Base-by-base conservation (phyloP, 2,113 vertebrate species). In the Vulpes lagopus region DNA sequence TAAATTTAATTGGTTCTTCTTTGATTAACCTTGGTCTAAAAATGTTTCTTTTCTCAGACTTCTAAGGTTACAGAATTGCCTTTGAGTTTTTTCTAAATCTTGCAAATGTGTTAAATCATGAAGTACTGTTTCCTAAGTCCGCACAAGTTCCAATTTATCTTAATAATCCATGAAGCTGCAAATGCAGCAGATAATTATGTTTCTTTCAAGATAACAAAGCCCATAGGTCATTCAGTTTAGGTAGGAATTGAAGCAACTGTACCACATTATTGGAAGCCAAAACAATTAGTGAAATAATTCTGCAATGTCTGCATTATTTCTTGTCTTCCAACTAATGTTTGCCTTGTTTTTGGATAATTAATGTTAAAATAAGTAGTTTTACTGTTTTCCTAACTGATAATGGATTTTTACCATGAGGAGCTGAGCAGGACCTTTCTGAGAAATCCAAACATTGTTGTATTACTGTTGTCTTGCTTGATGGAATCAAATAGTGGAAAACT, bases 141-240 rank as follows among this genome's bases (percentile, higher is more conserved):
- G 79, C 8, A 60, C 14, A 86, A 67, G 23, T 92, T 95, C 4
- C 12, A 79, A 27, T 96, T 38, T 12, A 67, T 94, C 93, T 98
- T 67, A 96, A 93, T 94, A 97, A 95, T 85, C 7, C 32, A 92
- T 69, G 23, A 71, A 95, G 60, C 5, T 82, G 10, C 14, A 97
- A 94, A 94, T 38, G 65, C 19, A 96, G 20, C 71, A 97, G 85
- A 94, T 89, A 96, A 95, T 76, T 97, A 93, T 51, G 71, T 10
- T n/a, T 96, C 14, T 84, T 9, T 97, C n/a, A 97, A 94, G 81
- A 93, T 57, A 88, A 86, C 60, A 86, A 98, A 97, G 11, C 64
- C 30, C 15, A 85, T 80, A 19, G 90, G 30, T 97, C 67, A 96
- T 97, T 96, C 32, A 92, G 35, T 84, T 30, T 60, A 73, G 82